A percentile compares a stretch with the other conserved stretches of the same genome.
Conservation (phyloP, 2,113 vertebrate species). For the Lutjanus erythropterus region DNA sequence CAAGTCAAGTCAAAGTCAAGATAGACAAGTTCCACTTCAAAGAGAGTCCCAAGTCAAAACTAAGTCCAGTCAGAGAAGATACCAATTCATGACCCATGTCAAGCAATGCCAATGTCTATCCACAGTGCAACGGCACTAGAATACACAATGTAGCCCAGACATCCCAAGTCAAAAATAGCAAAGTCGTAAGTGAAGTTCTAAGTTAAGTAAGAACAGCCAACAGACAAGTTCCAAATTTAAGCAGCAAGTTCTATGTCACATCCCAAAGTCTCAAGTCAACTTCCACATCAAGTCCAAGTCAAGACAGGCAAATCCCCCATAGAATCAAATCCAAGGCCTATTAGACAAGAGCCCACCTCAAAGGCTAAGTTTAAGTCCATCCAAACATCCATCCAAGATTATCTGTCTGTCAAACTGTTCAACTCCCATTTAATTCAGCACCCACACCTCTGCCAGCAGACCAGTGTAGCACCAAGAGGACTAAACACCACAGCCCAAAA, state of each 20-base stretch:
- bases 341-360: background rate
- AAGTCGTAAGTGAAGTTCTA: background rate
- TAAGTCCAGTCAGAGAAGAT: background rate
- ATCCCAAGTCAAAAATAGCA: background rate
- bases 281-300: background rate
- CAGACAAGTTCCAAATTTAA: background rate
- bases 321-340: background rate
- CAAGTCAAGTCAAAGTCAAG: background rate
- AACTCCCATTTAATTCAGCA: too few species aligned
- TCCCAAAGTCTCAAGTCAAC: background rate
- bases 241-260: background rate
- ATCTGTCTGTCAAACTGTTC: background rate
- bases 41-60: background rate
- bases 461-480: background rate
- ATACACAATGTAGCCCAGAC: background rate
- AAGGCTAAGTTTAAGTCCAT: too few species aligned
- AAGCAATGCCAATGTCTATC: background rate
- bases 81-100: too few species aligned
- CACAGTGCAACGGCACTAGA: background rate
- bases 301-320: background rate
- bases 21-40: background rate
- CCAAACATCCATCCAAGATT: background rate
- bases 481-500: constrained; percentile 17
- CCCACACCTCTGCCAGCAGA: background rate
- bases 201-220: background rate